phyloP scores from a whole-genome alignment of 2,113 vertebrate genomes.

The Leuciscus idus region DNA sequence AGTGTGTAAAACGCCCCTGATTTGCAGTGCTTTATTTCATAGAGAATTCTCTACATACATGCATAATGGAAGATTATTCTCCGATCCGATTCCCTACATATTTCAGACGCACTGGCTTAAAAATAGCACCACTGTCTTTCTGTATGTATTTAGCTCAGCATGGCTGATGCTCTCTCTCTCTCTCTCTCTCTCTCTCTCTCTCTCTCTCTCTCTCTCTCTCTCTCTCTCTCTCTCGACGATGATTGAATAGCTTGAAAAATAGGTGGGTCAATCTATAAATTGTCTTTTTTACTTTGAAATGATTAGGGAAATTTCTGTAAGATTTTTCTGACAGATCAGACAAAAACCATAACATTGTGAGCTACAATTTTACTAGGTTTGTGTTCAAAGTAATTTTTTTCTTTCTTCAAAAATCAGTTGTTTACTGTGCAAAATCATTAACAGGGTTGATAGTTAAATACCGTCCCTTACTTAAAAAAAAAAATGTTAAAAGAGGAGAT shows the following conservation, averaged over 20 bases:
- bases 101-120: constrained; percentile 41
- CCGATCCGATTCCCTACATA: constrained; percentile 50
- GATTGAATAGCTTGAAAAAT: constrained; percentile 34
- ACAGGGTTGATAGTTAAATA: not conserved
- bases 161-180: not conserved
- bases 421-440: not conserved
- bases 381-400: no score
- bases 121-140: constrained; percentile 34
- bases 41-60: constrained; percentile 63
- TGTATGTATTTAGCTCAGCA: constrained; percentile 15
- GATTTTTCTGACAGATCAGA: not conserved
- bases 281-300: constrained; percentile 35
- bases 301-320: not conserved
- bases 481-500: not conserved
- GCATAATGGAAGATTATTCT: constrained; percentile 69
- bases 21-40: constrained; percentile 17
- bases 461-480: no score
- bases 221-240: not conserved
- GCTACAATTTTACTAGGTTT: not conserved
- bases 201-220: not conserved
- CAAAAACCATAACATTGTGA: not conserved
- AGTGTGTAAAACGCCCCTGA: constrained; percentile 22
- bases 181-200: constrained; percentile 22
- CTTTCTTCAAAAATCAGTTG: not conserved
- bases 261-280: constrained; percentile 32